Conservation (phyloP, 2,888 invertebrate species). For the Xestia c-nigrum region DNA sequence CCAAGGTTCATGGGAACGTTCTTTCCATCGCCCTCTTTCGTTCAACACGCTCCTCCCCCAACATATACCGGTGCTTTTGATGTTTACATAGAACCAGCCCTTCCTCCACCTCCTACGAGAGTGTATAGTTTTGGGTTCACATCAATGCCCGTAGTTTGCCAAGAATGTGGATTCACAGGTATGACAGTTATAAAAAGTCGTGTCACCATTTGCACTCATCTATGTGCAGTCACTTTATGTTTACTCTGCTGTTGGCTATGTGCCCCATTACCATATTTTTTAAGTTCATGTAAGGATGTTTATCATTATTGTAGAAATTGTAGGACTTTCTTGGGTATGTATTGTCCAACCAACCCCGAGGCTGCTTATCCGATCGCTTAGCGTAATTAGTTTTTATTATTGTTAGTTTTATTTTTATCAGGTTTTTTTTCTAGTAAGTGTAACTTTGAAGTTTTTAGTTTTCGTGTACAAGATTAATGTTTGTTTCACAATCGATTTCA, state of each 20-base stretch:
- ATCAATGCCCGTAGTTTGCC: constrained; percentile 81
- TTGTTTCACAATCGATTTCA: constrained; percentile 62
- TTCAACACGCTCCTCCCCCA: constrained; percentile 85
- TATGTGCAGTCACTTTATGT: constrained; percentile 83
- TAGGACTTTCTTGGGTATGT: constrained; percentile 83
- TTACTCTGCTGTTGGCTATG: constrained; percentile 87
- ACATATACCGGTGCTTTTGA: constrained; percentile 86
- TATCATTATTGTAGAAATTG: constrained; percentile 87
- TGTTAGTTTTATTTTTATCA: constrained; percentile 1
- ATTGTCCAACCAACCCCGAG: constrained; percentile 85
- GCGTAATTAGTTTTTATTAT: background rate
- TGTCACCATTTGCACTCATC: constrained; percentile 85
- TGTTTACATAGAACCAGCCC: constrained; percentile 81
- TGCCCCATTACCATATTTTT: constrained; percentile 84
- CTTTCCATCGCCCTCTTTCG: constrained; percentile 85
- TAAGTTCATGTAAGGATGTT: constrained; percentile 87
- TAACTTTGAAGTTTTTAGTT: constrained; percentile 36
- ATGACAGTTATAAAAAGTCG: constrained; percentile 79
- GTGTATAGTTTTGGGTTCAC: constrained; percentile 81
- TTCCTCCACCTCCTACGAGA: constrained; percentile 77
- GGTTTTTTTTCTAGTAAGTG: constrained; percentile 48
- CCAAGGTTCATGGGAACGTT: constrained; percentile 86
- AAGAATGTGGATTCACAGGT: constrained; percentile 84
- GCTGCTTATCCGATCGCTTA: constrained; percentile 22
- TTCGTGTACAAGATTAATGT: constrained; percentile 31